A percentile compares a stretch with the other conserved stretches of the same genome.
Conservation (phyloP, 23 tunicate species). For the Halocynthia roretzi region DNA sequence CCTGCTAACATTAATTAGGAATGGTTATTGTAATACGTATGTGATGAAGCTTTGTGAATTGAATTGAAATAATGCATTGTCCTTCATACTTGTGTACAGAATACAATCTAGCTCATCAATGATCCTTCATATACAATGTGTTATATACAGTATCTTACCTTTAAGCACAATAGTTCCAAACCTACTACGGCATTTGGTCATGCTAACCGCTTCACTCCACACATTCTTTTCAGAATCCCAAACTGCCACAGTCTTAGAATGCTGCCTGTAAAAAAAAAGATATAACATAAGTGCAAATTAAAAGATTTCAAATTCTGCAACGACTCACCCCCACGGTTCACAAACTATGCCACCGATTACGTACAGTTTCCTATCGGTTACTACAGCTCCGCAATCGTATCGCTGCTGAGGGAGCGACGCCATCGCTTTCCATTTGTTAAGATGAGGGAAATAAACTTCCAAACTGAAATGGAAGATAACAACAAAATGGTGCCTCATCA, state of each 20-base stretch:
- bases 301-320: background rate
- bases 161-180: slow-evolving; percentile 13
- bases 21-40: too few species aligned
- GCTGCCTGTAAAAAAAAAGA: slow-evolving; percentile 1
- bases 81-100: too few species aligned
- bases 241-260: slow-evolving; percentile 2
- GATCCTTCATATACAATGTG: too few species aligned
- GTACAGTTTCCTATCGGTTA: slow-evolving; percentile 10
- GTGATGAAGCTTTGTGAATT: too few species aligned
- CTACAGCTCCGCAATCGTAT: slow-evolving; percentile 28
- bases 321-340: slow-evolving; percentile 15
- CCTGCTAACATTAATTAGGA: too few species aligned
- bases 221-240: slow-evolving; percentile 22
- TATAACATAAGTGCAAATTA: background rate
- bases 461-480: background rate
- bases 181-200: slow-evolving; percentile 24
- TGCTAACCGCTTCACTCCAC: slow-evolving; percentile 4
- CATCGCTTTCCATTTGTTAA: slow-evolving; percentile 4
- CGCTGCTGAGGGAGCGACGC: slow-evolving; percentile 11
- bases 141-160: slow-evolving; percentile 7
- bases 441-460: slow-evolving; percentile 13
- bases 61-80: too few species aligned
- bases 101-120: too few species aligned
- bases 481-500: background rate
- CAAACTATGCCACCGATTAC: slow-evolving; percentile 18